Evolutionary conservation across 2,888 invertebrate species (phyloP).

Genomic region (Caprella mutica): DNA sequence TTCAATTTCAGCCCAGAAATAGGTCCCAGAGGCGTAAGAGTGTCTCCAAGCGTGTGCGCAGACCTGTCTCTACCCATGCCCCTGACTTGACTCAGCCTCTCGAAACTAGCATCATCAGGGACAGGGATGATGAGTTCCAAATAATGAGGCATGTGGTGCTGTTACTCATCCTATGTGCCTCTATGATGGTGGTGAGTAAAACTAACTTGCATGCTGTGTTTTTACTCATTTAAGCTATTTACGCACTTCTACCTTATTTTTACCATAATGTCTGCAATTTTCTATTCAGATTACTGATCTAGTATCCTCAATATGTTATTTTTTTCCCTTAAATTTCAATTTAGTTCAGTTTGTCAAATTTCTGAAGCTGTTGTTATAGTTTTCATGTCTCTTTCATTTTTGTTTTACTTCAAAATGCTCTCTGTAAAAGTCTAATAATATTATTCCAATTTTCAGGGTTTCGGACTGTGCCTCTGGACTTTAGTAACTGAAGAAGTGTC

Average conservation of each 20-base stretch:
- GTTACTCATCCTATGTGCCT: slow-evolving; percentile 62
- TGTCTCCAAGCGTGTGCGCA: not conserved
- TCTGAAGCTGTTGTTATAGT: not conserved
- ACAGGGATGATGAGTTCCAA: slow-evolving; percentile 46
- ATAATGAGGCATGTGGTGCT: slow-evolving; percentile 69
- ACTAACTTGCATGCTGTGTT: not conserved
- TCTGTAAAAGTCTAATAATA: not conserved
- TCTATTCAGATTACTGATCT: no score
- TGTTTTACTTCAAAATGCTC: slow-evolving; percentile 35
- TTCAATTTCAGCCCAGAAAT: not conserved
- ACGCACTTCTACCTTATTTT: not conserved
- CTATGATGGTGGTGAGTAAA: slow-evolving; percentile 84
- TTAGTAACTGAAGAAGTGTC: slow-evolving; percentile 68
- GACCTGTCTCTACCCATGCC: not conserved
- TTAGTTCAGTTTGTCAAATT: no score
- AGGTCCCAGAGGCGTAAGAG: not conserved
- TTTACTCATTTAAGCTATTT: not conserved
- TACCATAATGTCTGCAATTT: not conserved
- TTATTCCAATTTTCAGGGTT: slow-evolving; percentile 52
- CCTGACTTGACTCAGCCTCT: slow-evolving; percentile 37
- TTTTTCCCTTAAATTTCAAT: no score
- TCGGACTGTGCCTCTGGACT: slow-evolving; percentile 70
- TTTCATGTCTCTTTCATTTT: not conserved
- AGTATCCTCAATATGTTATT: no score
- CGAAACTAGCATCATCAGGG: slow-evolving; percentile 37